phyloP scores from a whole-genome alignment of 92 coral and sea anemone genomes.

The Chrysogorgia sp. region DNA sequence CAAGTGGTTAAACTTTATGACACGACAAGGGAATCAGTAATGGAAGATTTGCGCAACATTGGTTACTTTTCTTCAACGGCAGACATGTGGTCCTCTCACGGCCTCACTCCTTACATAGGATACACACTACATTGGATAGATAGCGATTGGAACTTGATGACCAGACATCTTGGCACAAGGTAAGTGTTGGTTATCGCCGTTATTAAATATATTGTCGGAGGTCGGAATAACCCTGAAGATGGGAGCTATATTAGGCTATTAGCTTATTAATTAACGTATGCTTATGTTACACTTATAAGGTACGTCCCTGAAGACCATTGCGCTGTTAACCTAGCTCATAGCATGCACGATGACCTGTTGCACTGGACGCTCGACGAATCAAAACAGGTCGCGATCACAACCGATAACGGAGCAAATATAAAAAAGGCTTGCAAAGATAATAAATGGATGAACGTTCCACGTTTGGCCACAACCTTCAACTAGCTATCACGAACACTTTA shows the following conservation, averaged over 20 bases:
- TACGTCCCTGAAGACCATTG: not conserved
- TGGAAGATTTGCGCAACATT: too few relatives aligned
- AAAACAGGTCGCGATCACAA: not conserved
- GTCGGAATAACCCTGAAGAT: too few relatives aligned
- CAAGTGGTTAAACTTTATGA: too few relatives aligned
- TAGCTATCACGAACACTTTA: not conserved
- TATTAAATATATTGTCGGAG: too few relatives aligned
- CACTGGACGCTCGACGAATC: not conserved
- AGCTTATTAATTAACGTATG: too few relatives aligned
- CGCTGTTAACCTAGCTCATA: not conserved
- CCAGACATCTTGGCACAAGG: not conserved
- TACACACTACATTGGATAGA: constrained; percentile 1
- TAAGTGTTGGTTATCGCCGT: too few relatives aligned
- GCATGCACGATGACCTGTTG: not conserved
- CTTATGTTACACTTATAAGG: too few relatives aligned
- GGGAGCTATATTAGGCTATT: too few relatives aligned
- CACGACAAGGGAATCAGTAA: too few relatives aligned
- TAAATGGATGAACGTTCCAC: not conserved
- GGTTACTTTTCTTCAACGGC: too few relatives aligned
- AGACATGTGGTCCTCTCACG: too few relatives aligned
- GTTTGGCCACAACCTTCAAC: not conserved
- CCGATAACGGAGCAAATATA: not conserved
- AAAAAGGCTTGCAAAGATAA: not conserved
- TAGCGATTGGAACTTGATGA: not conserved
- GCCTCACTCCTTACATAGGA: constrained; percentile 4